phyloP scores from a whole-genome alignment of 2,888 invertebrate genomes.

The Galeopsomyia nigrocyanea region DNA sequence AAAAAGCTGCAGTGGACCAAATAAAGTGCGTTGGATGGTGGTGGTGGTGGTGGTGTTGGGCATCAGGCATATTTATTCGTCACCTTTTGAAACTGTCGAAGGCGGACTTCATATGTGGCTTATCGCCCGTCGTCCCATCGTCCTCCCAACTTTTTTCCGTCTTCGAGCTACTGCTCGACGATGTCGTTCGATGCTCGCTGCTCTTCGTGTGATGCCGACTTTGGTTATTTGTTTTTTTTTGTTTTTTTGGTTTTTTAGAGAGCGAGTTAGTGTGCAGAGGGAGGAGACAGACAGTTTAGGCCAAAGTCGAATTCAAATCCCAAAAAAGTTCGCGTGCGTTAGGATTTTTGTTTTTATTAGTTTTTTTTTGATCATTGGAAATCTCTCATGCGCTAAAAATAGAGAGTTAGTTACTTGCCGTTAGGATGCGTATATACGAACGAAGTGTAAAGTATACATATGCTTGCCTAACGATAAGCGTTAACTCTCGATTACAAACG shows the following conservation, averaged over 20 bases:
- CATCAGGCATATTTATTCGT: conserved; percentile 45
- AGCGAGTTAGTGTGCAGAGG: not conserved
- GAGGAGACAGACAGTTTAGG: not conserved
- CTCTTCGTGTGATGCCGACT: conserved; percentile 67
- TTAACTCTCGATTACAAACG: not conserved
- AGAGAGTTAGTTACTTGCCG: not conserved
- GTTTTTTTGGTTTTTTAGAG: conserved; percentile 1
- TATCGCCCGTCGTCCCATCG: conserved; percentile 54
- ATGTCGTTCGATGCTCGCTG: conserved; percentile 66
- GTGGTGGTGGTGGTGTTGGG: conserved; percentile 1
- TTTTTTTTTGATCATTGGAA: conserved; percentile 16
- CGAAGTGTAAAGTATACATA: too few species aligned
- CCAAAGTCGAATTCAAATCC: conserved; percentile 12
- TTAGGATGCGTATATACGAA: too few species aligned
- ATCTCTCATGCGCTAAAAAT: conserved; percentile 29
- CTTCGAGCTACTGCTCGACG: conserved; percentile 58
- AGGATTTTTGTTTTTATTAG: conserved; percentile 29
- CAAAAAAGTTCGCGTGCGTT: conserved; percentile 33
- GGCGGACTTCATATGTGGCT: conserved; percentile 62
- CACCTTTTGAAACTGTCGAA: conserved; percentile 69
- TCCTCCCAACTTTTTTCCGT: conserved; percentile 65
- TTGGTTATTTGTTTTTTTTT: conserved; percentile 46
- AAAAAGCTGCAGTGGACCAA: not conserved
- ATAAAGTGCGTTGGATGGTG: conserved; percentile 3
- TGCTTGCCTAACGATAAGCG: not conserved